phyloP scores from a whole-genome alignment of 2,888 invertebrate genomes.

The Agonopterix arenella region DNA sequence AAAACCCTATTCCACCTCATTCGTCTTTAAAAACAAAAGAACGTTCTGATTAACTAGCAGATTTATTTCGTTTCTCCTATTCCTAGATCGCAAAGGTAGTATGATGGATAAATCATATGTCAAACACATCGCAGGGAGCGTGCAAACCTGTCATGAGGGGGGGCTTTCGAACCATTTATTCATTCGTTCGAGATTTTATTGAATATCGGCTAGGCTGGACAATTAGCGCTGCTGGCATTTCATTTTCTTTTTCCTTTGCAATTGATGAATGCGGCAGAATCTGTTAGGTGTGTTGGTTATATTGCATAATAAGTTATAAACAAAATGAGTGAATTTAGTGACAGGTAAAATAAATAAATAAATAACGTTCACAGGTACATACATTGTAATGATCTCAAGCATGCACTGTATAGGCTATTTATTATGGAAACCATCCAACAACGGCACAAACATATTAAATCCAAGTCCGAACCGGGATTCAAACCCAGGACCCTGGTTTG shows the following conservation, averaged over 20 bases:
- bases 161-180: conserved; percentile 39
- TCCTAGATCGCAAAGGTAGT: conserved; percentile 23
- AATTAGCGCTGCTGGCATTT: conserved; percentile 41
- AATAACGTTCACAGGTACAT: too few species aligned
- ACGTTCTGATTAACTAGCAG: conserved; percentile 21
- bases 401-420: too few species aligned
- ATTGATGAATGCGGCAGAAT: neutral
- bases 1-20: too few species aligned
- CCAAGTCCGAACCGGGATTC: too few species aligned
- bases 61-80: conserved; percentile 33
- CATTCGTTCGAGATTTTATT: conserved; percentile 30
- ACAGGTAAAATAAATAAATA: too few species aligned
- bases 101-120: conserved; percentile 54
- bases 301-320: too few species aligned
- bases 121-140: conserved; percentile 50
- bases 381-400: too few species aligned
- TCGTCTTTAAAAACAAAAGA: conserved; percentile 16
- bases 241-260: conserved; percentile 23
- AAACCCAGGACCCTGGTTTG: too few species aligned
- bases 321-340: too few species aligned
- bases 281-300: too few species aligned
- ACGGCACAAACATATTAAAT: too few species aligned
- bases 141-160: conserved; percentile 42
- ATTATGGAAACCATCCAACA: too few species aligned
- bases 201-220: conserved; percentile 40